These are phyloP conservation scores for Didymodactylos carnosus DNA, from an alignment of 2,888 invertebrate species.

Conservation along the genomic window DNA sequence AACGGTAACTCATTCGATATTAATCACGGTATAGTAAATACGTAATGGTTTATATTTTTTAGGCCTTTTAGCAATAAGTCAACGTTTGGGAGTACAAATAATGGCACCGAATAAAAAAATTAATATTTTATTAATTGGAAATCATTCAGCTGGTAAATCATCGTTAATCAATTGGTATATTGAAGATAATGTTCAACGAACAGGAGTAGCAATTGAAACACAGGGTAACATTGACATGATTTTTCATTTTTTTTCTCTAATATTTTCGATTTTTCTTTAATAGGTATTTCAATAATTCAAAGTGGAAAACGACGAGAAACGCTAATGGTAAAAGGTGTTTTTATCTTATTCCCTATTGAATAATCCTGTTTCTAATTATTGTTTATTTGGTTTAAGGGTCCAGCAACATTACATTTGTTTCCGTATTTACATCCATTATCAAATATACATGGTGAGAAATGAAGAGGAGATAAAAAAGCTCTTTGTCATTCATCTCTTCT, in stretches of 20 bases:
- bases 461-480: too few relatives aligned
- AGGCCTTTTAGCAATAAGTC: conserved; percentile 39
- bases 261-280: background rate
- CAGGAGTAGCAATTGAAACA: conserved; percentile 44
- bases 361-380: background rate
- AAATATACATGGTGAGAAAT: background rate
- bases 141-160: conserved; percentile 43
- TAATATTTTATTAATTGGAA: conserved; percentile 40
- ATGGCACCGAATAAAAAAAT: conserved; percentile 41
- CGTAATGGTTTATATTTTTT: conserved; percentile 17
- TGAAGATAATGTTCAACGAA: conserved; percentile 41
- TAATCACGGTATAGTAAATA: fast-evolving
- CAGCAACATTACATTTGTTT: conserved; percentile 13
- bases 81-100: conserved; percentile 33
- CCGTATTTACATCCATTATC: conserved; percentile 1
- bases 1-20: background rate
- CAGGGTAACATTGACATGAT: conserved; percentile 26
- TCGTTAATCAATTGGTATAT: conserved; percentile 45
- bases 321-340: conserved; percentile 38
- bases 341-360: conserved; percentile 3
- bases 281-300: conserved; percentile 40
- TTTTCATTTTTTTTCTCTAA: background rate
- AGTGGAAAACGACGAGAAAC: conserved; percentile 41
- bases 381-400: background rate
- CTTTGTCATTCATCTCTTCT: conserved; percentile 3